These are phyloP conservation scores for Muntiacus reevesi DNA, from an alignment of 2,113 vertebrate genomes.

Conservation along the genomic window DNA sequence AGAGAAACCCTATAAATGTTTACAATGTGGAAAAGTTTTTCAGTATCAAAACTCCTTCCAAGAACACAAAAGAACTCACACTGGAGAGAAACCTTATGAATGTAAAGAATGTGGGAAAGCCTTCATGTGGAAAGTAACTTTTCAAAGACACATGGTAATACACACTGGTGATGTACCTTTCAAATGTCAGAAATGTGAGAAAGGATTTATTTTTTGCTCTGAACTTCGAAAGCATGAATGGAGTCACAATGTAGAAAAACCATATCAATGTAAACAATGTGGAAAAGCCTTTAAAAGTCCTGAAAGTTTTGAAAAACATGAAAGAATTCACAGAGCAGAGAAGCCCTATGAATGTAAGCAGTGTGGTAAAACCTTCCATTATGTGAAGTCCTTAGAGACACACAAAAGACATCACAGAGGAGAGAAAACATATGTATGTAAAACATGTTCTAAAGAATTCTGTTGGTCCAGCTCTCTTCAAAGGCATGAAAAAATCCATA, in stretches of 20 bases:
- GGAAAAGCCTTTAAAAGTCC: not conserved
- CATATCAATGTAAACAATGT: not conserved
- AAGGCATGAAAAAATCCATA: not conserved
- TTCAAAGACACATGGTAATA: not conserved
- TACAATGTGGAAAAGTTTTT: constrained; percentile 32
- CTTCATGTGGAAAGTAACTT: not conserved
- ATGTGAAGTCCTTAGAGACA: not conserved
- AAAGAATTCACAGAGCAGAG: not conserved
- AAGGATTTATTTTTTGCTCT: not conserved
- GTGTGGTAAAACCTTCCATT: not conserved
- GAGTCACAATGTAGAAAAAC: not conserved
- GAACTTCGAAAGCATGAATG: not conserved
- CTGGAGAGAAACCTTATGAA: not conserved
- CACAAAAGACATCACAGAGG: not conserved
- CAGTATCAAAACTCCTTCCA: not conserved
- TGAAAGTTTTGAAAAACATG: not conserved
- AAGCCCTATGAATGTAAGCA: not conserved
- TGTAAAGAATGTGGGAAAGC: constrained; percentile 25
- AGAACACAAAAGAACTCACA: constrained; percentile 43
- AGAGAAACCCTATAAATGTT: constrained; percentile 46
- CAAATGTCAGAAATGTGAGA: not conserved
- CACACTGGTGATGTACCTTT: not conserved
- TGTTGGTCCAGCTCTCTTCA: not conserved
- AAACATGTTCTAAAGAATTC: not conserved
- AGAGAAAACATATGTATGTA: not conserved